Conservation (phyloP, 2,113 vertebrate genomes). For the Oxyruncus cristatus region DNA sequence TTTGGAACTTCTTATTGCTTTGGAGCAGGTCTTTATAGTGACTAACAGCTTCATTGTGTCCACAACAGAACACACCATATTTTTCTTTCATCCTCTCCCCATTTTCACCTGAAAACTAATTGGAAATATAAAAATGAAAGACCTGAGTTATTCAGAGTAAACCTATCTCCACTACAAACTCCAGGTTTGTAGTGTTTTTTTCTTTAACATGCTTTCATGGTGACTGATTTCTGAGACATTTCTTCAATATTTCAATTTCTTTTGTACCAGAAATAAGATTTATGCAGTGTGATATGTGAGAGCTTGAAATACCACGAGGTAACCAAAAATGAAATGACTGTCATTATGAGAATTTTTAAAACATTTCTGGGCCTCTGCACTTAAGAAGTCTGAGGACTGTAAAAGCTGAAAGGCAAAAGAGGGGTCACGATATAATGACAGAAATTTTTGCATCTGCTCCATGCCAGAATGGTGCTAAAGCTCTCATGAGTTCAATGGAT, state of each 20-base stretch:
- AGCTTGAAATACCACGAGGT: not conserved
- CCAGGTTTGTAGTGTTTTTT: not conserved
- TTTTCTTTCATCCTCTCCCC: conserved; percentile 90
- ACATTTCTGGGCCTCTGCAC: not conserved
- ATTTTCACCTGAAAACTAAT: conserved; percentile 91
- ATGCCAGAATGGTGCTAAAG: not conserved
- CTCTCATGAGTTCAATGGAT: not conserved
- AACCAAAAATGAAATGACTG: not conserved
- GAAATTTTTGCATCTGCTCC: not conserved
- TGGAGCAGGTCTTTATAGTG: conserved; percentile 91
- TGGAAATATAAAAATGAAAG: not conserved
- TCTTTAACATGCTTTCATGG: not conserved
- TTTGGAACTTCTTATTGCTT: conserved; percentile 95
- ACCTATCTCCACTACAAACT: not conserved
- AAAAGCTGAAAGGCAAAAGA: not conserved
- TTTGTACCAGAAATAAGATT: not conserved
- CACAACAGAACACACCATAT: conserved; percentile 89
- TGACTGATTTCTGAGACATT: not conserved
- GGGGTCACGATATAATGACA: not conserved
- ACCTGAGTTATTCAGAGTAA: not conserved
- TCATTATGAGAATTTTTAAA: not conserved
- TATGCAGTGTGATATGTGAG: not conserved
- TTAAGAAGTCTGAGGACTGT: not conserved
- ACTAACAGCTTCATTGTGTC: conserved; percentile 87
- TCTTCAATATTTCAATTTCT: not conserved